Evolutionary conservation across 2,113 vertebrate species (phyloP).

Genomic region (Psettodes erumei): DNA sequence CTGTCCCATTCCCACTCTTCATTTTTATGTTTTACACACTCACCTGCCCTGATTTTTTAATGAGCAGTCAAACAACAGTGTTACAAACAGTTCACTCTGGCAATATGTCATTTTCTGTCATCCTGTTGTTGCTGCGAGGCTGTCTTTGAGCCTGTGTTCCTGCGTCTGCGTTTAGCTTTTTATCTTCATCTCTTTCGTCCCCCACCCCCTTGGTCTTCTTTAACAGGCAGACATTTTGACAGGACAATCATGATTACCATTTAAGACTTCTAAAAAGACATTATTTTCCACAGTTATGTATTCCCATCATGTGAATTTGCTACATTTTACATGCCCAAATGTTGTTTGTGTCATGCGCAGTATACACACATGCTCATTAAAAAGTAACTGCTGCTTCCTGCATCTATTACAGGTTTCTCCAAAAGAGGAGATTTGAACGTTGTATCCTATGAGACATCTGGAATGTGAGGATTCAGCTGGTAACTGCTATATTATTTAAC

Average conservation of each 20-base stretch:
- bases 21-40: constrained; percentile 9
- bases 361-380: not conserved
- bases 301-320: not conserved
- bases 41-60: constrained; percentile 24
- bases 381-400: not conserved
- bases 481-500: constrained; percentile 61
- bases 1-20: not conserved
- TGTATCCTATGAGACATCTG: constrained; percentile 34
- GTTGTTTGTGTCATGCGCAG: not conserved
- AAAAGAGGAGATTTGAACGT: constrained; percentile 33
- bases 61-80: constrained; percentile 1
- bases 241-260: constrained; percentile 20
- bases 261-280: constrained; percentile 2
- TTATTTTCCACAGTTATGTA: not conserved
- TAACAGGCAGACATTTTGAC: constrained; percentile 33
- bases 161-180: constrained; percentile 30
- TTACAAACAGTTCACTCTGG: not conserved
- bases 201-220: constrained; percentile 11
- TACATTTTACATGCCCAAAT: not conserved
- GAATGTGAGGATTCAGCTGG: constrained; percentile 53
- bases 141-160: not conserved
- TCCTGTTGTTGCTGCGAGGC: not conserved
- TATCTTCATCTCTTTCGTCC: constrained; percentile 14
- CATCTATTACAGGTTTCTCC: constrained; percentile 13
- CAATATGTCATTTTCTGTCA: constrained; percentile 10